Percentiles rank a stretch among this genome's conserved stretches.
Evolutionary conservation across 1,140 invertebrate genomes (phyloP).

Genomic region (Phymastichus coffea): DNA sequence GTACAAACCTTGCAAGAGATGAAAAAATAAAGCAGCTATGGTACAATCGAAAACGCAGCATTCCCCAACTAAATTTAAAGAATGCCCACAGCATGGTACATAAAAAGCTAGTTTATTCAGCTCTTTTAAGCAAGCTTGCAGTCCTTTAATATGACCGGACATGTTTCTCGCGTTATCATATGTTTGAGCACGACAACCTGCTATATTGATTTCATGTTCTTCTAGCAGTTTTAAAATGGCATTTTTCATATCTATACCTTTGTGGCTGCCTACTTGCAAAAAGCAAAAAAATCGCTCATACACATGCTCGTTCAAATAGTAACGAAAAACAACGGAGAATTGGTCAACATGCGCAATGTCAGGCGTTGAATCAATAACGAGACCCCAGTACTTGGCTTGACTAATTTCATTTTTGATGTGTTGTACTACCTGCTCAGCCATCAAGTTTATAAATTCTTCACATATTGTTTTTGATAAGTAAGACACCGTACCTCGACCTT

Average conservation of each 20-base stretch:
- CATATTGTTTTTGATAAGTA: conserved; percentile 44
- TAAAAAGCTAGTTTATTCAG: background rate
- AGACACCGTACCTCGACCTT: conserved; percentile 36
- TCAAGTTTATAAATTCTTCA: conserved; percentile 30
- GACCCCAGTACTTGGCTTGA: conserved; percentile 25
- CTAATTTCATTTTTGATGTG: conserved; percentile 18
- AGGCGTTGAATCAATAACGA: conserved; percentile 44
- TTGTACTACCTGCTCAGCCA: conserved; percentile 8
- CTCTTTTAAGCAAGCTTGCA: conserved; percentile 27
- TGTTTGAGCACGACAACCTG: conserved; percentile 20
- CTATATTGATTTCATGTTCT: background rate
- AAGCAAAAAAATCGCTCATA: conserved; percentile 36
- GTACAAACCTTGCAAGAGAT: conserved; percentile 14
- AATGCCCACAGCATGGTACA: conserved; percentile 2
- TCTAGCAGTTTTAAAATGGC: conserved; percentile 5
- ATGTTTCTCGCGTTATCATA: conserved; percentile 37
- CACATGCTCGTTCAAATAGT: conserved; percentile 27
- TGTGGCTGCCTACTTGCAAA: conserved; percentile 33
- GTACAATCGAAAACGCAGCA: conserved; percentile 6
- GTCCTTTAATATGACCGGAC: conserved; percentile 26
- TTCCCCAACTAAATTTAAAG: conserved; percentile 19
- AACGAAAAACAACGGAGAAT: conserved; percentile 38
- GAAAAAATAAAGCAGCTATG: conserved; percentile 13
- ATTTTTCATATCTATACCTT: conserved; percentile 30
- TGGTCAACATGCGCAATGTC: conserved; percentile 46